A percentile compares a stretch with the other conserved stretches of the same genome.
These are phyloP conservation scores for Sylvietta virens DNA, from an alignment of 2,113 vertebrate species.

Conservation along the genomic window DNA sequence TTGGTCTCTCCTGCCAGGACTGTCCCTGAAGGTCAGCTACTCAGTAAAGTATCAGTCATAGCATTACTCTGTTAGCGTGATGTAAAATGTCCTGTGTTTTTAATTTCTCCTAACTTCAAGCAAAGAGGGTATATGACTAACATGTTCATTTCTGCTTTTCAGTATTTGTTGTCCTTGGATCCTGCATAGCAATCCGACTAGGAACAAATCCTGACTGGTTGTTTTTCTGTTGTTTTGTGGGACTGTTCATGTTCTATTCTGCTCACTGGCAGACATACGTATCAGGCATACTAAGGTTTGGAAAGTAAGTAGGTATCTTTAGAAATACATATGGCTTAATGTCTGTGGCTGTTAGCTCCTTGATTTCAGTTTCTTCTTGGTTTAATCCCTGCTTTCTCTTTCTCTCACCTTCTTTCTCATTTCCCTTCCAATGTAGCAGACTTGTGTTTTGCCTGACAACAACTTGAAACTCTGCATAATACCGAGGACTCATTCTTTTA, in stretches of 20 bases:
- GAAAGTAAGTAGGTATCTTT: slow-evolving; percentile 81
- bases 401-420: neutral
- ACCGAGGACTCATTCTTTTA: neutral
- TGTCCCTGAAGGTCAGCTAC: neutral
- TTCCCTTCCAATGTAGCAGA: neutral
- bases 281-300: slow-evolving; percentile 90
- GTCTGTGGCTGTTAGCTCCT: neutral
- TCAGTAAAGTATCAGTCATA: neutral
- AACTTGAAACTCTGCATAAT: neutral
- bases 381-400: neutral
- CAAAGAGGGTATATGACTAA: neutral
- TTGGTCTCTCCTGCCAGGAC: neutral
- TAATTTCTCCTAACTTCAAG: neutral
- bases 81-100: neutral
- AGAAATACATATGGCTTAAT: neutral
- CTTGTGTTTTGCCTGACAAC: neutral
- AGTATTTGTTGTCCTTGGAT: slow-evolving; percentile 91
- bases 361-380: neutral
- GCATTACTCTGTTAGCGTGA: neutral
- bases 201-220: slow-evolving; percentile 86
- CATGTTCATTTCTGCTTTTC: slow-evolving; percentile 53
- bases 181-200: slow-evolving; percentile 85
- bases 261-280: slow-evolving; percentile 99
- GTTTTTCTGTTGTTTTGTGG: slow-evolving; percentile 93
- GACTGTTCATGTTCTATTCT: slow-evolving; percentile 97